These are phyloP conservation scores for Marmota monax DNA, from an alignment of 2,113 vertebrate species.

Conservation along the genomic window DNA sequence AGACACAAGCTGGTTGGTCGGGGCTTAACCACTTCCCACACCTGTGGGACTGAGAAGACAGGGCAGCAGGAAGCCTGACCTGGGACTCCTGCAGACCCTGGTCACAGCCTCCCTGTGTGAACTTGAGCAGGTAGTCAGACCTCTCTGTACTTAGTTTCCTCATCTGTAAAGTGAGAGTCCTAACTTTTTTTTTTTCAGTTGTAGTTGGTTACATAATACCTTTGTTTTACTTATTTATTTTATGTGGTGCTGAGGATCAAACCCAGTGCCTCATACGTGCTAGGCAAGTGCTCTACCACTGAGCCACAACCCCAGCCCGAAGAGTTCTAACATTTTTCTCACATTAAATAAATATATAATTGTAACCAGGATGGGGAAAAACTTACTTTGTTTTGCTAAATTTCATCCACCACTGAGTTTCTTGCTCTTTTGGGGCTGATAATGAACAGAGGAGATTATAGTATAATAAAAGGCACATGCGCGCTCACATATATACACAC, in stretches of 20 bases:
- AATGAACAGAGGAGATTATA: neutral
- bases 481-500: too few relatives aligned
- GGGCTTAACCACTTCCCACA: neutral
- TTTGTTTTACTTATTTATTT: too few relatives aligned
- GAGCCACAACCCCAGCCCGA: too few relatives aligned
- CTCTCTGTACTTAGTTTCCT: conserved; percentile 18
- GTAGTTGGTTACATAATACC: too few relatives aligned
- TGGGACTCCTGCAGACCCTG: neutral
- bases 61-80: neutral
- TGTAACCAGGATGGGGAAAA: neutral
- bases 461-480: neutral
- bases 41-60: neutral
- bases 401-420: neutral
- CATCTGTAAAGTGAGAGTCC: neutral
- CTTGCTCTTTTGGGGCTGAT: neutral
- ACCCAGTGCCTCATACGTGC: too few relatives aligned
- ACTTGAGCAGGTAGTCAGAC: neutral
- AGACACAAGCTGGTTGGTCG: neutral
- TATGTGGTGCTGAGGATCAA: too few relatives aligned
- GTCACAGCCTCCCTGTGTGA: neutral
- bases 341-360: neutral
- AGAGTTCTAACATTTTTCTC: neutral
- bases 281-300: too few relatives aligned
- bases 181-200: neutral
- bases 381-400: neutral